Percentiles rank a stretch among this genome's conserved stretches.
Conservation (phyloP, 2,797 vertebrate genomes). For the Delichon dasypus region DNA sequence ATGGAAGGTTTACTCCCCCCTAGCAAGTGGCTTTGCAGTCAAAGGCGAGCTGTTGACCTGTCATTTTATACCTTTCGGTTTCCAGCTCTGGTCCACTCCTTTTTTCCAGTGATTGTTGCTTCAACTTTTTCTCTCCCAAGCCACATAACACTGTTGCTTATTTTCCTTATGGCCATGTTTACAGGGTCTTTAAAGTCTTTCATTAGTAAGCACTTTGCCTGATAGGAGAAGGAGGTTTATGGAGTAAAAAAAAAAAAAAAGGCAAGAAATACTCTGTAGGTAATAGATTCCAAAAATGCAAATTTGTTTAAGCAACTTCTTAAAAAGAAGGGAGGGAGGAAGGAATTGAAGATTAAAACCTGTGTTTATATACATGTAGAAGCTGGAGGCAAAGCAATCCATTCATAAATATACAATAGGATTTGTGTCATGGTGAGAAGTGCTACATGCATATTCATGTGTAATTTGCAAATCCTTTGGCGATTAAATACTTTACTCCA, state of each 20-base stretch:
- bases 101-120: neutral
- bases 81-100: neutral
- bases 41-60: neutral
- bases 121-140: neutral
- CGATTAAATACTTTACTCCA: slow-evolving; percentile 51
- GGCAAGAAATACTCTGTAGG: neutral
- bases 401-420: slow-evolving; percentile 62
- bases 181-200: neutral
- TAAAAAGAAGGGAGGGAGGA: slow-evolving; percentile 46
- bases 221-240: neutral
- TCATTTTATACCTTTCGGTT: neutral
- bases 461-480: slow-evolving; percentile 58
- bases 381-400: slow-evolving; percentile 51
- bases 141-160: neutral
- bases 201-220: neutral
- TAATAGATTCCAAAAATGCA: slow-evolving; percentile 51
- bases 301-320: slow-evolving; percentile 53
- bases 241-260: neutral
- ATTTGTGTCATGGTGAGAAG: slow-evolving; percentile 59
- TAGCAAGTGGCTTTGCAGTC: neutral
- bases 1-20: neutral
- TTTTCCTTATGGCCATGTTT: neutral
- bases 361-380: slow-evolving; percentile 57
- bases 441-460: slow-evolving; percentile 60
- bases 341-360: slow-evolving; percentile 52